phyloP scores from a whole-genome alignment of 2,797 vertebrate genomes.

The Natrix natrix region DNA sequence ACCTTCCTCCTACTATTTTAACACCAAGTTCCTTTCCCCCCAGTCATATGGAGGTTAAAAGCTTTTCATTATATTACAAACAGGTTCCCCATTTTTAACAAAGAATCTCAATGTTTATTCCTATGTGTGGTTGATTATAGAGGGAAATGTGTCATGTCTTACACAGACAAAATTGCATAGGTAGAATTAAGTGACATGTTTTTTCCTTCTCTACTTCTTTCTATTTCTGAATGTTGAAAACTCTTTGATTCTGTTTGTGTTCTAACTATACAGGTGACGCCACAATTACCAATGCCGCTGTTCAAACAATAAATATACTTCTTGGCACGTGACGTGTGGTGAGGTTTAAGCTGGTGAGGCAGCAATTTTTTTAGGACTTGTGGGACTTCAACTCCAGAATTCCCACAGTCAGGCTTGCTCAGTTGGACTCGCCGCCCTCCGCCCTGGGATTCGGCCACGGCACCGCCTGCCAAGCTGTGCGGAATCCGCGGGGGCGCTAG shows the following conservation, averaged over 20 bases:
- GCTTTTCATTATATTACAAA: neutral
- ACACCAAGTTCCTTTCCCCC: neutral
- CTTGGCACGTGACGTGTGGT: neutral
- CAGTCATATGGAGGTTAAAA: neutral
- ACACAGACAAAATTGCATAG: neutral
- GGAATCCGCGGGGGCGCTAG: too few relatives aligned
- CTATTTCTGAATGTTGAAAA: neutral
- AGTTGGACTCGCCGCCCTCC: too few relatives aligned
- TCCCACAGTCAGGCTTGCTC: too few relatives aligned
- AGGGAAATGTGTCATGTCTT: too few relatives aligned
- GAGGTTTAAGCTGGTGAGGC: too few relatives aligned
- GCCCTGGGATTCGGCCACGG: too few relatives aligned
- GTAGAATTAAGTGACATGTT: neutral
- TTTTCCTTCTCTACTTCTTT: neutral
- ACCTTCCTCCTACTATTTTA: neutral
- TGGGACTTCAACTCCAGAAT: too few relatives aligned
- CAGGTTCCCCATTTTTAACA: neutral
- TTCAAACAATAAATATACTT: neutral
- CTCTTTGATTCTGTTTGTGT: neutral
- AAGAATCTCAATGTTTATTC: neutral
- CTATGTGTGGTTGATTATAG: neutral
- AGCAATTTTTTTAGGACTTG: too few relatives aligned
- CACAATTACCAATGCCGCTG: neutral
- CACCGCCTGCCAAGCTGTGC: too few relatives aligned
- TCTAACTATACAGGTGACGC: neutral